phyloP scores from a whole-genome alignment of 37 sponge, comb jelly and placozoan genomes.

The Amphimedon queenslandica region DNA sequence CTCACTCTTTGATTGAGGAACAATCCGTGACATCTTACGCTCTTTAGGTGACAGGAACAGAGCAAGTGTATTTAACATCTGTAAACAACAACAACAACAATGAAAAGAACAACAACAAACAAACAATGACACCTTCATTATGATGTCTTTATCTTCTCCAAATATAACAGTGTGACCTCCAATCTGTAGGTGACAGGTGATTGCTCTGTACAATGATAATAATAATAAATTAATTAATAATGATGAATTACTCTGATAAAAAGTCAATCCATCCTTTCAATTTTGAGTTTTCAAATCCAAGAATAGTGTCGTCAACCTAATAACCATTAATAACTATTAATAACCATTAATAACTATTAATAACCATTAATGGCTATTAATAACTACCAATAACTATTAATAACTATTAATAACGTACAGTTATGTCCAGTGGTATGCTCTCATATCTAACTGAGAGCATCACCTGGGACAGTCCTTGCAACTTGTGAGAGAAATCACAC shows the following conservation, averaged over 20 bases:
- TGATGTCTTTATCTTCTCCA: slow-evolving; percentile 16
- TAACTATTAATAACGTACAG: too few relatives aligned
- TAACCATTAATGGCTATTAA: too few relatives aligned
- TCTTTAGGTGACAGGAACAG: slow-evolving; percentile 68
- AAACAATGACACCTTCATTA: slow-evolving; percentile 37
- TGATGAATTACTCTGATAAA: too few relatives aligned
- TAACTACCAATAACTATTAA: too few relatives aligned
- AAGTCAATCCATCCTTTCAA: too few relatives aligned
- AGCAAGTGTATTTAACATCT: slow-evolving; percentile 77
- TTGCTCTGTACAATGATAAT: slow-evolving; percentile 24
- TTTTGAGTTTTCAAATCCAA: too few relatives aligned
- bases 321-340: too few relatives aligned
- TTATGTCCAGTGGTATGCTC: background rate
- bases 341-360: too few relatives aligned
- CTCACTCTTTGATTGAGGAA: background rate
- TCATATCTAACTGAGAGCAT: slow-evolving; percentile 8
- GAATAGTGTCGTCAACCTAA: slow-evolving; percentile 1
- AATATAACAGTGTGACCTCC: slow-evolving; percentile 60
- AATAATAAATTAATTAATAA: too few relatives aligned
- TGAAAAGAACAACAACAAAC: background rate
- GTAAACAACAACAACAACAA: background rate
- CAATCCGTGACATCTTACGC: slow-evolving; percentile 45
- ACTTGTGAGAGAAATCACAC: background rate
- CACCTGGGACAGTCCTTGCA: slow-evolving; percentile 3
- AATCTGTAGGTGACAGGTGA: slow-evolving; percentile 60